Evolutionary conservation across 1,140 invertebrate genomes (phyloP), one percentile per base, ranked within the genome.

Genomic region (Listronotus bonariensis): DNA sequence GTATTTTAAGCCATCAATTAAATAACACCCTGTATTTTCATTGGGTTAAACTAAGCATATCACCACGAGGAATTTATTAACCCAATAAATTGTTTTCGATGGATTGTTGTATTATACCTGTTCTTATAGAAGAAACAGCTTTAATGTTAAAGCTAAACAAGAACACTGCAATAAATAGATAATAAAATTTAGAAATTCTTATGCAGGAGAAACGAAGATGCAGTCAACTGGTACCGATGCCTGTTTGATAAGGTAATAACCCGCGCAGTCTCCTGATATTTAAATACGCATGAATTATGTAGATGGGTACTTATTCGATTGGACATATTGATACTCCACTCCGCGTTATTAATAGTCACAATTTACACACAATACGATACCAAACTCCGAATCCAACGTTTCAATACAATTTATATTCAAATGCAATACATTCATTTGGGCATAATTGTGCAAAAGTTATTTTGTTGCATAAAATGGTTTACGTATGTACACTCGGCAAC

Each of bases 301-400:
- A 77, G 76, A 76, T 75, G 68, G 60, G 73, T 73, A 75, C 73
- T 77, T 74, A 75, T 76, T 71, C 73, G 76, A 77, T 77, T 76
- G 75, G 75, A 76, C 76, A 77, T 77, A 77, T 77, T 77, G 76
- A 76, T 76, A 77, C 71, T 74, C 72, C 72, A 71, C 66, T 72
- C 64, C 61, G 57, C 70, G 74, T 76, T 77, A 77, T 77, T 76
- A 77, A 76, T 76, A 76, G 76, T 72, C 74, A 70, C 70, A 74
- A 77, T 77, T 77, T 77, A 77, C 76, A 77, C 76, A 77, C 76
- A 77, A 77, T 77, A 74, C 75, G 56, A 74, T 70, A 72, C 73
- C 72, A 70, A 73, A 75, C 74, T 74, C 63, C 64, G 64, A 62
- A 69, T 53, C 48, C 65, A 69, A 72, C 71, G 71, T 74, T 76